phyloP scores from a whole-genome alignment of 1,140 invertebrate species.

The Steinernema feltiae region DNA sequence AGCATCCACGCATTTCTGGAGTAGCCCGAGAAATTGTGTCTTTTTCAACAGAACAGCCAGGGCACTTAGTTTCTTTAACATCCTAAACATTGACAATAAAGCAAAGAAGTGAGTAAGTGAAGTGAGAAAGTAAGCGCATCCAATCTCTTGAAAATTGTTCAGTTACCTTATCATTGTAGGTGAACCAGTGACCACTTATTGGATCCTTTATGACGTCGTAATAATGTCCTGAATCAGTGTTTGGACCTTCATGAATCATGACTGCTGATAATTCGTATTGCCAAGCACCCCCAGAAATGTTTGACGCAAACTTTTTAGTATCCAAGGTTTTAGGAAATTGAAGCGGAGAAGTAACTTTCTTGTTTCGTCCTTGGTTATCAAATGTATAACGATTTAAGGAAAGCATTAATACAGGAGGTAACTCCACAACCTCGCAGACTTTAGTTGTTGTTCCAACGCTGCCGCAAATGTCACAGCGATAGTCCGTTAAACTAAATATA shows the following conservation, averaged over 20 bases:
- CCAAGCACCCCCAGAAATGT: background rate
- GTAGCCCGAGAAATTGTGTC: constrained; percentile 19
- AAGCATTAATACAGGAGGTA: constrained; percentile 47
- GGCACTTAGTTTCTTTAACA: constrained; percentile 32
- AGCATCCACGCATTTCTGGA: constrained; percentile 47
- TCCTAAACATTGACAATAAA: constrained; percentile 29
- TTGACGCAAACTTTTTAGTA: constrained; percentile 15
- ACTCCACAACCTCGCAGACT: constrained; percentile 22
- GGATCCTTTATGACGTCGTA: constrained; percentile 54
- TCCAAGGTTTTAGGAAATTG: constrained; percentile 14
- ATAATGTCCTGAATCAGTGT: constrained; percentile 51
- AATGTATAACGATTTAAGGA: constrained; percentile 49
- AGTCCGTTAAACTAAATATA: constrained; percentile 39
- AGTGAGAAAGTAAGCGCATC: background rate
- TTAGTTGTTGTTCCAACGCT: constrained; percentile 26
- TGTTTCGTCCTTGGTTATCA: constrained; percentile 36
- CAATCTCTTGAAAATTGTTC: background rate
- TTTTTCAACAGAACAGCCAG: constrained; percentile 32
- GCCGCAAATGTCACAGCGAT: constrained; percentile 37
- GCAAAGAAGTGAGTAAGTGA: background rate
- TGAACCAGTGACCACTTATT: constrained; percentile 46
- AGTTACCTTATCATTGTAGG: constrained; percentile 51
- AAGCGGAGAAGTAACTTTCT: constrained; percentile 9
- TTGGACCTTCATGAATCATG: constrained; percentile 54
- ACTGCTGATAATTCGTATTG: constrained; percentile 53